Conservation (phyloP, 2,888 invertebrate species). For the Acronicta leporina region DNA sequence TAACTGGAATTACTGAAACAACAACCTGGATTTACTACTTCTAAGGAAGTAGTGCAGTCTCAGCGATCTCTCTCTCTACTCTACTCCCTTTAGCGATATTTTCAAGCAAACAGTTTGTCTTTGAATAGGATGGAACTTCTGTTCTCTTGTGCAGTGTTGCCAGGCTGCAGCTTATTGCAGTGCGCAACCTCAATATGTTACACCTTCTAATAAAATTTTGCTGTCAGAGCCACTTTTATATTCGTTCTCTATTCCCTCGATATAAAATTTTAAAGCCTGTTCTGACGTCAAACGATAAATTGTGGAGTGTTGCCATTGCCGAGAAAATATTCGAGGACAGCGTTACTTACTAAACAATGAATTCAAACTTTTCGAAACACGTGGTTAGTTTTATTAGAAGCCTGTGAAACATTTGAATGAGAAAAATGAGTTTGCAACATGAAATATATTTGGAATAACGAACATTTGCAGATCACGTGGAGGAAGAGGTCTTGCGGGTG, state of each 20-base stretch:
- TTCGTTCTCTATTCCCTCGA: neutral
- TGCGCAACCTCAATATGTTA: neutral
- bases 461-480: conserved; percentile 4
- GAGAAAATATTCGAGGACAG: neutral
- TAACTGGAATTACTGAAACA: too few relatives aligned
- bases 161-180: neutral
- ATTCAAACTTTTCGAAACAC: neutral
- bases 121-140: neutral
- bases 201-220: conserved; percentile 2
- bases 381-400: neutral
- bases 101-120: neutral
- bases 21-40: too few relatives aligned
- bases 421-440: conserved; percentile 3
- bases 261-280: neutral
- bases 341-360: neutral
- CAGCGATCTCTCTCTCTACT: too few relatives aligned
- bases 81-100: neutral
- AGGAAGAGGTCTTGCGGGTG: neutral
- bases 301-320: neutral
- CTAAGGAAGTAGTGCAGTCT: too few relatives aligned
- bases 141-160: neutral
- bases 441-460: neutral
- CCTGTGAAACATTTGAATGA: neutral
- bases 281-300: neutral
- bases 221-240: conserved; percentile 2